These are phyloP conservation scores for Theristus sp. DNA, from an alignment of 2,888 invertebrate genomes.

Conservation along the genomic window DNA sequence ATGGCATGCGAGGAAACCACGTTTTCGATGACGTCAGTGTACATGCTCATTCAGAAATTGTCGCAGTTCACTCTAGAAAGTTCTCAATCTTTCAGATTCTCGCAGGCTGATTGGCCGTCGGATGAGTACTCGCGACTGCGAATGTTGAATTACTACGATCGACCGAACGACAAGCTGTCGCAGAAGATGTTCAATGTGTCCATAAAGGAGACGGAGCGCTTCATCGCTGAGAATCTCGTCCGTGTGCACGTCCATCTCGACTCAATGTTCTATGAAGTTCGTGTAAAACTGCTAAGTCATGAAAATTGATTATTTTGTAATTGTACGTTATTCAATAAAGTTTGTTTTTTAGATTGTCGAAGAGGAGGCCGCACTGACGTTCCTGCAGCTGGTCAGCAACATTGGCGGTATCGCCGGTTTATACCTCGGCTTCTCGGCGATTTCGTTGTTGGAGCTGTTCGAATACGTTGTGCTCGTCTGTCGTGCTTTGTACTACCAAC, in stretches of 20 bases:
- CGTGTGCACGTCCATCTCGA: background rate
- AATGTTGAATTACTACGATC: background rate
- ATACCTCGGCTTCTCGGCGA: background rate
- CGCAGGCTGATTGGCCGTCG: background rate
- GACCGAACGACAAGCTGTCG: background rate
- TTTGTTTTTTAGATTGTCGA: background rate
- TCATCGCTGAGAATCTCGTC: background rate
- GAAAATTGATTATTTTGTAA: background rate
- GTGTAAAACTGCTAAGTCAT: no score
- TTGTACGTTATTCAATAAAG: background rate
- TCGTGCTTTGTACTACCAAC: no score
- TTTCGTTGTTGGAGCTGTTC: background rate
- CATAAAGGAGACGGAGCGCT: background rate
- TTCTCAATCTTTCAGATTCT: background rate
- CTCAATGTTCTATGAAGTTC: background rate
- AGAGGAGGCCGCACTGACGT: background rate
- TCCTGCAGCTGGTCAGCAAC: background rate
- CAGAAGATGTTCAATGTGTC: background rate
- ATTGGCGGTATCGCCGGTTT: background rate
- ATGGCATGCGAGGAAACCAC: background rate
- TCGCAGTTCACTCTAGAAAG: background rate
- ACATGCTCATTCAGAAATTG: background rate
- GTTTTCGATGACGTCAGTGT: background rate
- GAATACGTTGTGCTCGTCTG: no score
- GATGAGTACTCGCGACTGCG: background rate